Evolutionary conservation across 2,797 vertebrate species (phyloP).

Genomic region (Columba guinea): DNA sequence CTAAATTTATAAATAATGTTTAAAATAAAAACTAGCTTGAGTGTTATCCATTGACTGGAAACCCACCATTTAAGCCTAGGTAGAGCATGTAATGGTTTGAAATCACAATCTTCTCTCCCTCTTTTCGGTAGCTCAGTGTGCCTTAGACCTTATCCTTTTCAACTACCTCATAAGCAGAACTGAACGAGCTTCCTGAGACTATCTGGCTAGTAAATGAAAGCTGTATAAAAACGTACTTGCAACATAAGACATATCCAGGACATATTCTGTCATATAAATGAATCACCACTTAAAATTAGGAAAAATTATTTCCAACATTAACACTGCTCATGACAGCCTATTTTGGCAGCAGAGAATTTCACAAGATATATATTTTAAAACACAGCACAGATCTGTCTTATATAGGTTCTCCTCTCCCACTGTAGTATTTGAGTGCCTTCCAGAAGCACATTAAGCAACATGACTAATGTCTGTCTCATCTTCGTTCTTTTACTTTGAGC

Average conservation of each 20-base stretch:
- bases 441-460: slow-evolving; percentile 29
- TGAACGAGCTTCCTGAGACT: neutral
- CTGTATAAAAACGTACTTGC: neutral
- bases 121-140: neutral
- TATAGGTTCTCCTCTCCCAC: neutral
- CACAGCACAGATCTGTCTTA: neutral
- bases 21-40: neutral
- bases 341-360: neutral
- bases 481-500: neutral
- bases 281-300: slow-evolving; percentile 17
- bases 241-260: neutral
- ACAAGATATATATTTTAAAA: slow-evolving; percentile 24
- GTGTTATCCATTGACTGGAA: neutral
- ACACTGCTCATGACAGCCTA: neutral
- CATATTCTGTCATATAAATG: neutral
- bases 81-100: neutral
- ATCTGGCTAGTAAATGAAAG: neutral
- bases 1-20: neutral
- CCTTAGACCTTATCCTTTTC: neutral
- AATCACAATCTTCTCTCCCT: neutral
- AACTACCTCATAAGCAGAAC: neutral
- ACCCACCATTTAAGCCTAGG: neutral
- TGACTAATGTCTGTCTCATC: slow-evolving; percentile 47
- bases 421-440: neutral
- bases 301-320: slow-evolving; percentile 29